Base-by-base conservation (phyloP, 2,888 invertebrate species). In the Scaptomyza reducta region DNA sequence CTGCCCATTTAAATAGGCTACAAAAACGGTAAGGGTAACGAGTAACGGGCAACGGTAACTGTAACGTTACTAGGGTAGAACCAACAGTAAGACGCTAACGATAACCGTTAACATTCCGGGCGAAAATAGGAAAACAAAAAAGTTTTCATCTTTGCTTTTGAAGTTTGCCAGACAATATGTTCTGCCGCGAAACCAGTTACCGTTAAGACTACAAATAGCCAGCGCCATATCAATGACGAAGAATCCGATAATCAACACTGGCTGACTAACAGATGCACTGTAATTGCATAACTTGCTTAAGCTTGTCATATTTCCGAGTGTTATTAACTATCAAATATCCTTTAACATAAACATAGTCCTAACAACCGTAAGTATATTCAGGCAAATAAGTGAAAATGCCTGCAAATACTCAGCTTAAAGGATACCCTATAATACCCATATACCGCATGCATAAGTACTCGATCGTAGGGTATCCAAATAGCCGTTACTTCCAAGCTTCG, bases 1-100 rank as follows among this genome's bases (percentile, higher is more conserved):
- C 40, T 72, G 81, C 54, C 80, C 75, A 75, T 75, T 81, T 75
- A 63, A 67, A 71, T 71, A 69, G 65, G 63, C 59, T 74, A 29
- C 14, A 5, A 5, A 4, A 22, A 22, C 1, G 22, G 22, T 22
- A 2, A 22, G 3, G 22, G 38, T 25, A 29, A 47, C 29, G 9
- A n/a, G n/a, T 38, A 45, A 61, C 16, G 31, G 31, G 11, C 31
- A 45, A 45, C 42, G n/a, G 33, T 27, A 58, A 54, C 51, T 10
- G 57, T 42, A 27, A 72, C 22, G 22, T 3, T 22, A 22, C 22
- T 5, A 4, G 22, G 22, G 22, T 22, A 22, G 4, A 22, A 22
- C 22, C 22, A 22, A 22, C 22, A 22, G 46, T 31, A 47, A 27
- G n/a, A n/a, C 14, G 22, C 46, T 55, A 40, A 53, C 33, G 42